Evolutionary conservation across 2,113 vertebrate species (phyloP), one percentile per base, ranked within the genome.

Genomic region (Sphyrna mokarran): DNA sequence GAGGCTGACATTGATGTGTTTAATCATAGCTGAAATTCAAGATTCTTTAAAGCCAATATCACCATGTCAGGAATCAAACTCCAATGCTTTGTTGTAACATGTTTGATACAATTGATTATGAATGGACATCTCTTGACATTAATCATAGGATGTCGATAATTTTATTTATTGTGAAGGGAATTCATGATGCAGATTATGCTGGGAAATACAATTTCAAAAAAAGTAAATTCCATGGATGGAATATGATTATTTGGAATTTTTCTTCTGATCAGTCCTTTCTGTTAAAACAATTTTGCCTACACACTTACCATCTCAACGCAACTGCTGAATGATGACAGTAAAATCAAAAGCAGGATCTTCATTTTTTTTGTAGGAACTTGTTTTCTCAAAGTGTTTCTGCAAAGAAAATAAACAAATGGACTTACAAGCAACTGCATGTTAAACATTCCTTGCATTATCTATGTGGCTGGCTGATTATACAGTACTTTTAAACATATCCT

Each of bases 341-440:
- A 94, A 94, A 48, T 68, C 63, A 94, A 40, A 68, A 66, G 61
- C 10, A 93, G 90, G 90, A 68, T 68, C 63, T 94, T 94, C 90
- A 94, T 94, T 94, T 68, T 68, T 37, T 94, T 22, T 40, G 1
- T 0, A 0, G 37, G 33, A 37, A 40, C 61, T 94, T 94, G 40
- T 16, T 94, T 94, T 66, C 48, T 37, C 68, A 63, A 16, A 18
- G 18, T 20, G 23, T 22, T 37, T 68, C 58, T 94, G 13, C 90
- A 66, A 68, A 22, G n/a, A 37, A 90, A 94, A 68, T 61, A 93
- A 2, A 93, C 33, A 93, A 54, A 1, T 43, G 48, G 48, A 26
- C 86, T 89, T 89, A 29, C 23, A 58, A 48, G 37, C 29, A 85
- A 6, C 29, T 61, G 87, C 54, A 2, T 29, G 26, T 33, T 61